These are phyloP conservation scores for Zaprionus vittiger DNA, from an alignment of 1,140 invertebrate genomes.

Conservation along the genomic window DNA sequence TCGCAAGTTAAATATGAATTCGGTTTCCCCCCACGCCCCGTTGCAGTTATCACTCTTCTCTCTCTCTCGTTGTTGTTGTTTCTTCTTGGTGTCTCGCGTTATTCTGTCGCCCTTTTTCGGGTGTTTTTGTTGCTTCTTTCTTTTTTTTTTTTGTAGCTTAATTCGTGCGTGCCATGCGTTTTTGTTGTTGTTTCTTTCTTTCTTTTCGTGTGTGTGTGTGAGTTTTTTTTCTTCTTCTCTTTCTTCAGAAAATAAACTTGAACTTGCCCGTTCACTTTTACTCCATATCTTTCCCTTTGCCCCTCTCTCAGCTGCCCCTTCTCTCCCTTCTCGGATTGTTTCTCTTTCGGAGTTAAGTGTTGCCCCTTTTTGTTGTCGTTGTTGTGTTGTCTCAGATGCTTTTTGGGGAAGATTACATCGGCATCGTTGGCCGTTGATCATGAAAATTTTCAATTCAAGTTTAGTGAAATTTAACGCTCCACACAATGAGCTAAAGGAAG, in stretches of 20 bases:
- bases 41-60: conserved; percentile 14
- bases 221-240: conserved; percentile 17
- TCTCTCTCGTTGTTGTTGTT: conserved; percentile 28
- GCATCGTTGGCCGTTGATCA: conserved; percentile 74
- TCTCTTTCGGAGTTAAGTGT: conserved; percentile 51
- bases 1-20: conserved; percentile 41
- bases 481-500: conserved; percentile 14
- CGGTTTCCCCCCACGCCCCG: neutral
- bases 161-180: conserved; percentile 63
- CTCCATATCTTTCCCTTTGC: conserved; percentile 51
- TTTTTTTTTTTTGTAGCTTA: conserved; percentile 58
- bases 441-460: conserved; percentile 83
- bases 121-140: conserved; percentile 13
- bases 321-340: conserved; percentile 16
- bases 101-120: conserved; percentile 69
- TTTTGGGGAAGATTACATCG: conserved; percentile 46
- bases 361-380: conserved; percentile 30
- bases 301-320: neutral
- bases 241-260: conserved; percentile 78
- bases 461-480: conserved; percentile 78
- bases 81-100: conserved; percentile 23
- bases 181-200: conserved; percentile 47
- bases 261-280: conserved; percentile 84
- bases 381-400: conserved; percentile 38
- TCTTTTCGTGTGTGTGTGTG: conserved; percentile 27